phyloP scores from a whole-genome alignment of 2,113 vertebrate genomes.

The Herpetotheres cachinnans region DNA sequence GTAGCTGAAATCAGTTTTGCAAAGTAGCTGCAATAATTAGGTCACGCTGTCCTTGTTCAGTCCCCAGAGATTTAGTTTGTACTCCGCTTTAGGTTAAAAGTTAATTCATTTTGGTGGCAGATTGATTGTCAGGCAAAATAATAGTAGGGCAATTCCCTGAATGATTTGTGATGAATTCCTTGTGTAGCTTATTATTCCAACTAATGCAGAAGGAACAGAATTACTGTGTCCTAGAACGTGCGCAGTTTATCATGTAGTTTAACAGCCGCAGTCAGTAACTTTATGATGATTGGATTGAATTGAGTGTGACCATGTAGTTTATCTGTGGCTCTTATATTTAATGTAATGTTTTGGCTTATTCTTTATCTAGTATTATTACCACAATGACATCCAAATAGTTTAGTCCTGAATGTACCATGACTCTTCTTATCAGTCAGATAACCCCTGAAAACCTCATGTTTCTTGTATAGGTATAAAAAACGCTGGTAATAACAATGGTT shows the following conservation, averaged over 20 bases:
- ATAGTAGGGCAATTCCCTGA: constrained; percentile 55
- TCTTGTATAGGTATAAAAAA: not conserved
- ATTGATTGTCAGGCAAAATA: constrained; percentile 61
- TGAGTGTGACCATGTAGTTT: not conserved
- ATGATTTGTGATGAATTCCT: constrained; percentile 36
- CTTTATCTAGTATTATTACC: not conserved
- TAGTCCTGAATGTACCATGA: not conserved
- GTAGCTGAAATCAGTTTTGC: constrained; percentile 18
- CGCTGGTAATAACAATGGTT: not conserved
- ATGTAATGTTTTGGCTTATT: not conserved
- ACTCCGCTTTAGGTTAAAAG: constrained; percentile 49
- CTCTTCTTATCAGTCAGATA: not conserved
- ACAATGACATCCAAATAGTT: not conserved
- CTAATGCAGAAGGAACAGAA: constrained; percentile 8
- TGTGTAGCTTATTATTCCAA: constrained; percentile 4
- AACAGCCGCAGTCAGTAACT: not conserved
- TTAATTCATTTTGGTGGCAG: constrained; percentile 65
- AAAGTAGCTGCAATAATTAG: constrained; percentile 52
- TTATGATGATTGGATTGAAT: not conserved
- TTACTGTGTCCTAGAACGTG: not conserved
- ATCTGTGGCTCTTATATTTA: not conserved
- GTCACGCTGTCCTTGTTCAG: constrained; percentile 49
- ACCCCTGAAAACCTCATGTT: not conserved
- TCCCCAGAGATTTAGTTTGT: constrained; percentile 30
- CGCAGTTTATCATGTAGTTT: not conserved